Evolutionary conservation across 2,797 vertebrate species (phyloP).

Genomic region (Euthynnus affinis): DNA sequence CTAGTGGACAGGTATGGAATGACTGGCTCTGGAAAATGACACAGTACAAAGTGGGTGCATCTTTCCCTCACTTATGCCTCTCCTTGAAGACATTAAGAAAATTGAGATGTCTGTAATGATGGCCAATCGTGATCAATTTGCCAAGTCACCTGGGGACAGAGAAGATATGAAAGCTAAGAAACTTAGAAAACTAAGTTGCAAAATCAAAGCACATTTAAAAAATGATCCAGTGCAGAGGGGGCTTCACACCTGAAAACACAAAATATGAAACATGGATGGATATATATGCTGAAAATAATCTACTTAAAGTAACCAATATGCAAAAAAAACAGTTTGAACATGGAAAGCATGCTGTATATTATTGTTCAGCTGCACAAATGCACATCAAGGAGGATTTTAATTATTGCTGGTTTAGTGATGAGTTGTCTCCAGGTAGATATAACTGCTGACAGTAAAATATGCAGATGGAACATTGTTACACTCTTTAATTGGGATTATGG

Average conservation of each 20-base stretch:
- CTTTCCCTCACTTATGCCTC: neutral
- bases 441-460: neutral
- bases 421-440: neutral
- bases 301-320: too few relatives aligned
- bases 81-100: neutral
- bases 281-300: neutral
- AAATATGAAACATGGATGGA: neutral
- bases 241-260: neutral
- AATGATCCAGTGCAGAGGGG: neutral
- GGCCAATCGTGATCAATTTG: neutral
- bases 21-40: neutral
- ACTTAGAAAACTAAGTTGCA: too few relatives aligned
- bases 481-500: neutral
- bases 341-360: neutral
- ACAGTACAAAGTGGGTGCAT: neutral
- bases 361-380: neutral
- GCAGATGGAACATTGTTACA: neutral
- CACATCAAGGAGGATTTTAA: neutral
- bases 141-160: neutral
- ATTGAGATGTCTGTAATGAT: neutral
- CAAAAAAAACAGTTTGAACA: too few relatives aligned
- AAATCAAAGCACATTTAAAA: neutral
- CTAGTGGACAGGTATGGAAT: slow-evolving; percentile 38
- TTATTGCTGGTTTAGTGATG: neutral
- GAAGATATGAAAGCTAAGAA: neutral